Evolutionary conservation across 2,797 vertebrate genomes (phyloP), one percentile per base, ranked within the genome.

Genomic region (Trachops cirrhosus): DNA sequence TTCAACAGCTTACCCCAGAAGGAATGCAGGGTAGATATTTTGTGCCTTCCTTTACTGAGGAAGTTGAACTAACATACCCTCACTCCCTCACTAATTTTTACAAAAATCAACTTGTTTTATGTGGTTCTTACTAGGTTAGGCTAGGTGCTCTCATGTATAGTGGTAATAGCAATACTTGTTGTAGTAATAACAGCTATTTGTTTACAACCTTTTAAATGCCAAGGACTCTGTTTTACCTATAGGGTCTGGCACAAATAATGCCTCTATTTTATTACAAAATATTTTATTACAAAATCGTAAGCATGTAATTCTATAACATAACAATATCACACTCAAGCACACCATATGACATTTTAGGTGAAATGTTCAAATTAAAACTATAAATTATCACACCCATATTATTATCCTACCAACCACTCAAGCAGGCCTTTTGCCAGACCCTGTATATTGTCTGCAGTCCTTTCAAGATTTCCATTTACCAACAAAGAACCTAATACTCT

Each of bases 101-200:
- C 29, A 84, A 57, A 86, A 32, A 48, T 6, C 19, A 14, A 48
- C 54, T 16, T 57, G 39, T 34, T 77, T 39, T 22, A 0, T 52
- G 2, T 50, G 39, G 29, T 48, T 48, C 78, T 57, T 62, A 1
- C 54, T 4, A n/a, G 83, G 83, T 32, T 2, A 37, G 74, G 67
- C 32, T 6, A 64, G 77, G 67, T 22, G 18, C 70, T 22, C 39
- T 44, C 64, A 16, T 1, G 2, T 3, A 1, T 0, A 3, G 7
- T 1, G 9, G 24, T 41, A 39, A 26, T 10, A 10, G 29, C 32
- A 64, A 44, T 7, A 24, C 14, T 0, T 9, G n/a, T 8, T 11
- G 18, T 0, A 41, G 15, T n/a, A 12, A 12, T 22, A 29, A 57
- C 18, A 88, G 26, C 22, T 41, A 2, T 34, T 92, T 21, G 26